Percentiles rank a stretch among this genome's conserved stretches.
Conservation (phyloP, 2,888 invertebrate species). For the Parascotia fuliginaria region DNA sequence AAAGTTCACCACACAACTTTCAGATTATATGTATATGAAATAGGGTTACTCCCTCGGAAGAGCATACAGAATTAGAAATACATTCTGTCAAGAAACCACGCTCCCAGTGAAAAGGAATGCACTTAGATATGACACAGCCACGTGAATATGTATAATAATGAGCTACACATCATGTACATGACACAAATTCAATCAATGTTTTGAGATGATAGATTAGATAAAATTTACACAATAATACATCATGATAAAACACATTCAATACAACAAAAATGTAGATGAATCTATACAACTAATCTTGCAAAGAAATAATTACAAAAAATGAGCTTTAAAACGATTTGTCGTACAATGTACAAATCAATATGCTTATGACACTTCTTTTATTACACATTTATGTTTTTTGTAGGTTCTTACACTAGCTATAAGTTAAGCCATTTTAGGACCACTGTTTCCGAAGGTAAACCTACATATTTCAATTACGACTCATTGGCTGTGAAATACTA, state of each 20-base stretch:
- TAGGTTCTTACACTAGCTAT: conserved; percentile 31
- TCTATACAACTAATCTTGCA: conserved; percentile 20
- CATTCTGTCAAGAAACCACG: conserved; percentile 71
- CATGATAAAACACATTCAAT: conserved; percentile 22
- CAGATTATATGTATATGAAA: conserved; percentile 33
- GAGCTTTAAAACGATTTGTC: conserved; percentile 17
- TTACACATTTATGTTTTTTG: conserved; percentile 39
- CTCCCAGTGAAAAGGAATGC: conserved; percentile 70
- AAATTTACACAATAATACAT: conserved; percentile 23
- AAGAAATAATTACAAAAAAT: conserved; percentile 25
- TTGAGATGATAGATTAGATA: conserved; percentile 17
- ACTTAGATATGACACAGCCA: conserved; percentile 82
- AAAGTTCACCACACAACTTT: conserved; percentile 43
- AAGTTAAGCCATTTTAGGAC: conserved; percentile 52
- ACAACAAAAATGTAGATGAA: conserved; percentile 17
- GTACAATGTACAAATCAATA: conserved; percentile 30
- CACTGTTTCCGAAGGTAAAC: conserved; percentile 48
- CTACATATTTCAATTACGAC: conserved; percentile 56
- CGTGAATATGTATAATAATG: conserved; percentile 41
- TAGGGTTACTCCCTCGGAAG: conserved; percentile 49
- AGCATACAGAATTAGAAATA: conserved; percentile 65
- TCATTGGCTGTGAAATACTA: conserved; percentile 83
- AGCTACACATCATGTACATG: conserved; percentile 30
- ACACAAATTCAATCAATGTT: conserved; percentile 8
- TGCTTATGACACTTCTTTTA: conserved; percentile 26